phyloP scores from a whole-genome alignment of 2,113 vertebrate genomes.

The Salvelinus alpinus region DNA sequence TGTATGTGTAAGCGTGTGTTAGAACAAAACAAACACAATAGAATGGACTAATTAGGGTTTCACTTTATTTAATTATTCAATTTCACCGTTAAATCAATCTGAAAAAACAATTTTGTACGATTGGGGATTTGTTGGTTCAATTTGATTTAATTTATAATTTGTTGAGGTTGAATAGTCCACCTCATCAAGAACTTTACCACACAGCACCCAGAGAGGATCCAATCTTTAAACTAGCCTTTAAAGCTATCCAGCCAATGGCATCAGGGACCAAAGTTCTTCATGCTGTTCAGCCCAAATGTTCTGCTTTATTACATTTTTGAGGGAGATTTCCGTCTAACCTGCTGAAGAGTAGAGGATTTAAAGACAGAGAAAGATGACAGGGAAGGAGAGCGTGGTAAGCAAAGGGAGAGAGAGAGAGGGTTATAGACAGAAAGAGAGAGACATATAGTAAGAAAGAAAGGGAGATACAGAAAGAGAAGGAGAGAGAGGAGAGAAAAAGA shows the following conservation, averaged over 20 bases:
- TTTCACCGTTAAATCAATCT: constrained; percentile 37
- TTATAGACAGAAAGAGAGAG: not conserved
- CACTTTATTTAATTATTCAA: constrained; percentile 42
- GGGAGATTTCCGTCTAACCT: not conserved
- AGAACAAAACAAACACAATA: constrained; percentile 39
- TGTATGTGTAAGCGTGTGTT: constrained; percentile 33
- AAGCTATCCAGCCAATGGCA: not conserved
- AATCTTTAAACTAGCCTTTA: not conserved
- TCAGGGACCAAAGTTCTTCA: not conserved
- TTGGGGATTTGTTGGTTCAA: constrained; percentile 32
- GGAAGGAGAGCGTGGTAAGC: not conserved
- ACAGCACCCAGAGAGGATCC: not conserved
- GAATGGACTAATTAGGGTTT: constrained; percentile 38
- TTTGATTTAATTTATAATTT: constrained; percentile 37
- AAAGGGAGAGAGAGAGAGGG: constrained; percentile 6
- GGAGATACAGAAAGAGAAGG: not conserved
- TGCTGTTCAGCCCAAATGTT: not conserved
- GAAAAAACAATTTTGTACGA: constrained; percentile 24
- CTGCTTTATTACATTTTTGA: not conserved
- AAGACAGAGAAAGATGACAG: constrained; percentile 5
- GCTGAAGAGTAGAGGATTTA: not conserved
- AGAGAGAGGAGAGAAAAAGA: not conserved
- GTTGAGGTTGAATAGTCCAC: not conserved
- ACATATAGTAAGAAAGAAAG: constrained; percentile 2
- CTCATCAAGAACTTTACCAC: not conserved